phyloP scores from a whole-genome alignment of 2,113 vertebrate genomes.

The Perognathus longimembris region DNA sequence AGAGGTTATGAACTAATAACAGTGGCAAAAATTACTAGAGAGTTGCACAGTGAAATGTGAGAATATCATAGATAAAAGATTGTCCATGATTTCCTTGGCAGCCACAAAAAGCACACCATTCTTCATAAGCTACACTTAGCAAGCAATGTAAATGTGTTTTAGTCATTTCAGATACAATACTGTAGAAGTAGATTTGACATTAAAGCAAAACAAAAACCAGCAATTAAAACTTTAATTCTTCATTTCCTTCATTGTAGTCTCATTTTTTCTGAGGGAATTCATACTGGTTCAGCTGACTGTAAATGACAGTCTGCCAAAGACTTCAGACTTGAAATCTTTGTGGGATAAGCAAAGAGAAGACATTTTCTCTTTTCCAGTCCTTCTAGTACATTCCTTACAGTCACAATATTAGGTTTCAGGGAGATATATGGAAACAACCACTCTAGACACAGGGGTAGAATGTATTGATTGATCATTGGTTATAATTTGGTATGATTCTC shows the following conservation, averaged over 20 bases:
- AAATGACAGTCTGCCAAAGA: background rate
- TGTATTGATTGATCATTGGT: background rate
- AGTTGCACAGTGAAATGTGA: background rate
- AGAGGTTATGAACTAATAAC: background rate
- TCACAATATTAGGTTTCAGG: background rate
- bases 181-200: background rate
- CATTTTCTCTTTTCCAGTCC: background rate
- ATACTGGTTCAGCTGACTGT: background rate
- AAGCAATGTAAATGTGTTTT: background rate
- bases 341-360: background rate
- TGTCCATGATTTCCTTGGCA: too few relatives aligned
- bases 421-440: background rate
- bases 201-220: background rate
- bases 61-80: rapidly evolving
- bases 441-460: background rate
- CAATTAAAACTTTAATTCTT: background rate
- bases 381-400: background rate
- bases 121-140: rapidly evolving
- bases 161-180: background rate
- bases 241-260: background rate
- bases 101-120: background rate
- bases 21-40: too few relatives aligned
- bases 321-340: background rate
- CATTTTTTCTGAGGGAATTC: background rate
- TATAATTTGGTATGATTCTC: background rate